Evolutionary conservation across 2,888 invertebrate species (phyloP), one percentile per base, ranked within the genome.

Genomic region (Leptinotarsa peninsularis): DNA sequence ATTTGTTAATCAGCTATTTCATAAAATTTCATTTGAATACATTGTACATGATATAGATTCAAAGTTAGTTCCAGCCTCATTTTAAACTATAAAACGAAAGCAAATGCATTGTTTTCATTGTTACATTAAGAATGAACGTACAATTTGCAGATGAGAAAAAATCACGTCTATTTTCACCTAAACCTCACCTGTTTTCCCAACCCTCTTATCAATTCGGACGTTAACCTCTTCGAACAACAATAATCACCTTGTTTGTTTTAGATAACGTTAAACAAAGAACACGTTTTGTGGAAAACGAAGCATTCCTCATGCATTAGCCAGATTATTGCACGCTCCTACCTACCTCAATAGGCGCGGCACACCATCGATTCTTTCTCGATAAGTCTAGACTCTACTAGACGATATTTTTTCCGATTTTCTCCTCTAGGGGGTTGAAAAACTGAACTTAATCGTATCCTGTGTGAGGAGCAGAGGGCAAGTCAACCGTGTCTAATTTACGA

Each of bases 331-430:
- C 49, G n/a, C 13, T 49, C 1, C 21, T 7, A 17, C 67, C 67
- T 67, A 67, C 23, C 21, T 52, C 43, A 68, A 68, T 52, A 52
- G 67, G 67, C 23, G 67, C 27, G 67, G 67, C 52, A 68, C 15
- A 68, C 15, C 13, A 68, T 68, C 67, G 50, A 68, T 52, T 68
- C 52, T 49, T 52, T 52, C 23, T 13, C 23, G 13, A 21, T 27
- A 49, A 27, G 67, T 68, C 67, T 67, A 67, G 67, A 67, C 67
- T 23, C 21, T 52, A 43, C 21, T 52, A 43, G 10, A 43, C 43
- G 43, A 17, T 49, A 17, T 68, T 27, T 15, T 18, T 68, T 54
- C 21, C 54, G 21, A 52, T 7, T 23, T 54, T 17, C 67, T 52
- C n/a, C 52, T 15, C 58, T 4, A 3, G 58, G 14, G 67, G 43